These are phyloP conservation scores for Xerus rutilus DNA, from an alignment of 2,797 vertebrate species.

Conservation along the genomic window DNA sequence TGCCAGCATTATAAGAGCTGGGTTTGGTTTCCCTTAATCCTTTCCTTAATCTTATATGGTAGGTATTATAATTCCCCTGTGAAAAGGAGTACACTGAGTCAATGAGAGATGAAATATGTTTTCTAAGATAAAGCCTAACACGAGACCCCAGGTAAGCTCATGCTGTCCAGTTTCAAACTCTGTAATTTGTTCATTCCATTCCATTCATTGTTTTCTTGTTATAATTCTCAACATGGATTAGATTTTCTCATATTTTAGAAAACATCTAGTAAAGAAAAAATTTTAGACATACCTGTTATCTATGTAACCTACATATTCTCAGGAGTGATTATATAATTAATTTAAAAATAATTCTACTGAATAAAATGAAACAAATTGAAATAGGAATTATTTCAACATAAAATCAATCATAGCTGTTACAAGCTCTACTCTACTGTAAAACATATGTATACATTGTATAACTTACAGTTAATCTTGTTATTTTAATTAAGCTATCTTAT, in stretches of 20 bases:
- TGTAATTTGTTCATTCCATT: neutral
- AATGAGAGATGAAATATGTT: neutral
- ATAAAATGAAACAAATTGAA: constrained; percentile 33
- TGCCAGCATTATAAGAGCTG: neutral
- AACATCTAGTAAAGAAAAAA: constrained; percentile 23
- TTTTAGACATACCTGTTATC: neutral
- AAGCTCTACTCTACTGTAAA: neutral
- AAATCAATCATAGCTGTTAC: neutral
- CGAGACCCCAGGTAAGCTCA: neutral
- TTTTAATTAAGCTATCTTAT: constrained; percentile 19
- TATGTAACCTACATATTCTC: neutral
- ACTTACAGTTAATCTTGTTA: constrained; percentile 26
- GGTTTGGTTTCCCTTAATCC: neutral
- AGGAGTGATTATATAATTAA: neutral
- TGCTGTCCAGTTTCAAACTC: neutral
- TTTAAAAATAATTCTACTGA: constrained; percentile 36
- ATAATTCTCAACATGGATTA: neutral
- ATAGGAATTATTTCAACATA: neutral
- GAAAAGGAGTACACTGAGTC: neutral
- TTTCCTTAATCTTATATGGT: neutral
- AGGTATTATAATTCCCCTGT: neutral
- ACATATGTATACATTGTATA: neutral
- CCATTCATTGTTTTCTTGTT: neutral
- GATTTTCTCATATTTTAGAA: neutral
- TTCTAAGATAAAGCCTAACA: neutral